Base-by-base conservation (phyloP, 64 coral and sea anemone species). In the Pachyseris speciosa region DNA sequence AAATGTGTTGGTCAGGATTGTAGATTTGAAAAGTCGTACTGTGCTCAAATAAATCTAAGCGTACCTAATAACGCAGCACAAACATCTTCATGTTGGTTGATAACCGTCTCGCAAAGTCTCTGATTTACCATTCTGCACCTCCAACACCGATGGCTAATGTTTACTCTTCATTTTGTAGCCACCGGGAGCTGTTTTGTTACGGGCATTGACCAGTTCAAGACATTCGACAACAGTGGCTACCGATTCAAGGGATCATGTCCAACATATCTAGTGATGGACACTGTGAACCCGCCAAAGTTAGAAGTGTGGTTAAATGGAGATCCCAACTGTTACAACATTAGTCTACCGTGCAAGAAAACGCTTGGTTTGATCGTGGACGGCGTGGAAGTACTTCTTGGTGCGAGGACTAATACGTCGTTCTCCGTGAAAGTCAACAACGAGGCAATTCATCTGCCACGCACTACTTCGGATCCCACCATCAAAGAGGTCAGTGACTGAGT, bases 201-300 rank as follows among this genome's bases (percentile, higher is more conserved):
- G 34, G 96, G 96, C 1, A 83, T 81, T 49, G 96, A 89, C 28
- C 96, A 98, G 53, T 92, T 92, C 64, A 92, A 85, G 53, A 98
- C 96, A 6, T 98, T 98, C n/a, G 96, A 98, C 79, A 90, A 94
- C 89, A 92, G 77, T 20, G 89, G 74, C 20, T 98, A 92, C 85
- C 71, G 83, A 61, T 98, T 80, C 51, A 92, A 84, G 27, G 96
- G 92, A 0, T 39, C 77, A 5, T 98, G 96, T 79, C 44, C 89
- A 7, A 49, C 74, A n/a, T 55, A 75, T 30, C 51, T 98, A 44
- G 88, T 91, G 26, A 84, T 94, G 39, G 88, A 92, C 68, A 87
- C 88, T 20, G 69, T 90, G 17, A 67, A 92, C 24, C 69, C 81
- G 12, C 67, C 64, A 0, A 32, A 88, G 9, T 92, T 98, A 39